phyloP scores from a whole-genome alignment of 2,113 vertebrate genomes.

The Pipa parva region DNA sequence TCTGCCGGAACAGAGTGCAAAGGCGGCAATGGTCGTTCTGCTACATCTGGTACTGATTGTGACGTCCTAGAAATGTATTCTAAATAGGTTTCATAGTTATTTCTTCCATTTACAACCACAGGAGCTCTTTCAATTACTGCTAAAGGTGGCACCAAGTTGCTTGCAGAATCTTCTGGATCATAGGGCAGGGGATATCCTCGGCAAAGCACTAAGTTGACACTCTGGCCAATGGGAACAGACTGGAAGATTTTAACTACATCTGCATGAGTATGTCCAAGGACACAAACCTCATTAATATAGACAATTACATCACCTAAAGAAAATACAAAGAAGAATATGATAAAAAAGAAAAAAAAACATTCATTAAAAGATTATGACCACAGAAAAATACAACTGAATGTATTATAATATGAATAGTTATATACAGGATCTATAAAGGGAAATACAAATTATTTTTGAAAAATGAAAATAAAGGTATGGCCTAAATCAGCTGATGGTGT shows the following conservation, averaged over 20 bases:
- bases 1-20: conserved; percentile 81
- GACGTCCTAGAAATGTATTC: conserved; percentile 93
- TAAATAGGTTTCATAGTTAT: conserved; percentile 94
- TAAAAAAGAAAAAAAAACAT: conserved; percentile 58
- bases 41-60: conserved; percentile 82
- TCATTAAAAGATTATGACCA: conserved; percentile 47
- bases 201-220: conserved; percentile 91
- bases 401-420: conserved; percentile 39
- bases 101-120: conserved; percentile 86
- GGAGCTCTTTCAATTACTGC: conserved; percentile 90
- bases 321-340: conserved; percentile 58
- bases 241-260: conserved; percentile 98
- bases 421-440: conserved; percentile 41
- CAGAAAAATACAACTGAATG: conserved; percentile 43
- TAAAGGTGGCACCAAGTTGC: conserved; percentile 85
- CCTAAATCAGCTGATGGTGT: too few species aligned
- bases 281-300: conserved; percentile 97
- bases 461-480: too few species aligned
- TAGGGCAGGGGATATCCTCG: conserved; percentile 94
- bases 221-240: conserved; percentile 95
- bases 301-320: conserved; percentile 93
- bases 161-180: conserved; percentile 87
- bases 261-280: conserved; percentile 95
- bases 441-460: too few species aligned
- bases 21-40: conserved; percentile 74